phyloP scores from a whole-genome alignment of 2,797 vertebrate genomes.

The Sebastes kiyomatsui region DNA sequence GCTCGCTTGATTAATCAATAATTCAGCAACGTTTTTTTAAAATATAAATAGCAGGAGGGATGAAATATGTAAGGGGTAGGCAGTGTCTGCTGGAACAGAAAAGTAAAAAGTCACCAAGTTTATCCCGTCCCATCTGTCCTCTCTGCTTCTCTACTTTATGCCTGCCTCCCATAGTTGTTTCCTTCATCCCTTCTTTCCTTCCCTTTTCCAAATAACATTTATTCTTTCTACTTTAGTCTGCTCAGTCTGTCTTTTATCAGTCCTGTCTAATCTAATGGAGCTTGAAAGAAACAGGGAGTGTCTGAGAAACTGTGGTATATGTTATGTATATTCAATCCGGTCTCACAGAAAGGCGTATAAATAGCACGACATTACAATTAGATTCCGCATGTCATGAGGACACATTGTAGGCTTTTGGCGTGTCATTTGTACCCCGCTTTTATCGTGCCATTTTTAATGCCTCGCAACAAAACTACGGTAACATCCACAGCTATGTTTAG shows the following conservation, averaged over 20 bases:
- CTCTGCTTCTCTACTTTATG: not conserved
- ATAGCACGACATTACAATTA: too few relatives aligned
- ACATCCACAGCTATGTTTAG: too few relatives aligned
- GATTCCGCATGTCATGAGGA: too few relatives aligned
- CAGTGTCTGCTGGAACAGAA: conserved; percentile 20
- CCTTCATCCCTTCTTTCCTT: not conserved
- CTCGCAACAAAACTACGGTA: rapidly evolving
- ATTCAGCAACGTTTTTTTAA: conserved; percentile 25
- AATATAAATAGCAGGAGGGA: conserved; percentile 46
- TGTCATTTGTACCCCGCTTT: too few relatives aligned
- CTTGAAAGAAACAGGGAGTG: not conserved
- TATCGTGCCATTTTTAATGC: too few relatives aligned
- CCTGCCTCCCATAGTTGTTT: not conserved
- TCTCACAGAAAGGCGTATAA: too few relatives aligned
- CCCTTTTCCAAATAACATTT: not conserved
- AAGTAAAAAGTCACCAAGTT: conserved; percentile 36
- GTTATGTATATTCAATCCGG: not conserved
- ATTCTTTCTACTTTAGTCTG: not conserved
- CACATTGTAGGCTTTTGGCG: too few relatives aligned
- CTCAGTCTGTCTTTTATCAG: not conserved
- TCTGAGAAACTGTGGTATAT: not conserved
- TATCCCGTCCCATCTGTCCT: not conserved
- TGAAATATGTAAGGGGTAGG: conserved; percentile 53
- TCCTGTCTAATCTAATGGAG: not conserved
- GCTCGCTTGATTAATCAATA: conserved; percentile 42